Conservation (phyloP, 2,113 vertebrate genomes). For the Sitta europaea region DNA sequence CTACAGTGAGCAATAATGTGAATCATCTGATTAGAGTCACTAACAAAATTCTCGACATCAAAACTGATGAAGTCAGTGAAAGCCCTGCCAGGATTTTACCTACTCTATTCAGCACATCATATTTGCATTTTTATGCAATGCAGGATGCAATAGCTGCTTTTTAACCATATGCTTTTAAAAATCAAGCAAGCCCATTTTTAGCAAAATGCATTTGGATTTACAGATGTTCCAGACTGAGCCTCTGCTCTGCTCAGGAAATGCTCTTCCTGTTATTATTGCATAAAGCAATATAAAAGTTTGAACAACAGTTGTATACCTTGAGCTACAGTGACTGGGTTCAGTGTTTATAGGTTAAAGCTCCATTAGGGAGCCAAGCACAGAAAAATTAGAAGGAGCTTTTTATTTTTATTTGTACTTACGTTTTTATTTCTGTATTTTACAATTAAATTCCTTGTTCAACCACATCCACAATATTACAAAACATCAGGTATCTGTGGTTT, state of each 20-base stretch:
- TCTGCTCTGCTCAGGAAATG: neutral
- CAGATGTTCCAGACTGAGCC: neutral
- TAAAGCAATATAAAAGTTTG: neutral
- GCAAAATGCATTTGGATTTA: neutral
- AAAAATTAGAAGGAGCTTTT: slow-evolving; percentile 7
- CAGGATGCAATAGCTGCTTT: neutral
- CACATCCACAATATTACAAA: slow-evolving; percentile 27
- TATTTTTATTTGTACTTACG: neutral
- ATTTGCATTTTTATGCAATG: slow-evolving; percentile 16
- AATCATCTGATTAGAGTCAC: slow-evolving; percentile 43
- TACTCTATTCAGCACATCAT: neutral
- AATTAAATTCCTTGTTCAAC: slow-evolving; percentile 45
- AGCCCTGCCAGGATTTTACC: slow-evolving; percentile 17
- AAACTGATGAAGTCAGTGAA: slow-evolving; percentile 38
- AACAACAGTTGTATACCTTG: neutral
- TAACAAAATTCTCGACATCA: slow-evolving; percentile 16
- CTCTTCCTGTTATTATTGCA: neutral
- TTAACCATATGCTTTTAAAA: neutral
- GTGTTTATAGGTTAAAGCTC: slow-evolving; percentile 1
- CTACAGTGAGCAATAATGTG: slow-evolving; percentile 43
- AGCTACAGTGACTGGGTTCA: neutral
- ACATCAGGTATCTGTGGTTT: slow-evolving; percentile 42
- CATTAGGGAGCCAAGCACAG: neutral
- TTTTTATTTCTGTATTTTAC: slow-evolving; percentile 15
- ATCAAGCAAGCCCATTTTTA: neutral